These are phyloP conservation scores for Sturnus vulgaris DNA, from an alignment of 2,113 vertebrate genomes.

Conservation along the genomic window DNA sequence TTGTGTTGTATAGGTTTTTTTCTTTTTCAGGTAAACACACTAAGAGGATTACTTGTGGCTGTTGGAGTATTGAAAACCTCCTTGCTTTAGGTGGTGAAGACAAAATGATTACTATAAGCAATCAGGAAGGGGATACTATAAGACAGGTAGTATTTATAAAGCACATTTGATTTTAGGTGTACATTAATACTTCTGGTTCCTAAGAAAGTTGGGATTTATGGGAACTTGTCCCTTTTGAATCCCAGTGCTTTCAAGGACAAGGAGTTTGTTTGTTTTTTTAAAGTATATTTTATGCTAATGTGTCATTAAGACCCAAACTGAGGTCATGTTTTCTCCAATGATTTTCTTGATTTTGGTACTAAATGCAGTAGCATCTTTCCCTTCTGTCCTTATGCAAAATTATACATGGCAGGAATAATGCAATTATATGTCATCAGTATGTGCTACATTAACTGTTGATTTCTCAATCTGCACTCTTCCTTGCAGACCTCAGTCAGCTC, in stretches of 20 bases:
- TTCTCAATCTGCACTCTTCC: background rate
- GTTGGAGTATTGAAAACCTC: slow-evolving; percentile 91
- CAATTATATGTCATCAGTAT: background rate
- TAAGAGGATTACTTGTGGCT: slow-evolving; percentile 92
- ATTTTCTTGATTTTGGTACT: background rate
- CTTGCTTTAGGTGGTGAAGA: slow-evolving; percentile 94
- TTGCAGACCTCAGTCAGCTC: slow-evolving; percentile 80
- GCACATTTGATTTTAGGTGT: background rate
- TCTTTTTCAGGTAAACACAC: slow-evolving; percentile 89
- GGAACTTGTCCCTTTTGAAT: background rate
- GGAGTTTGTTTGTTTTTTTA: background rate
- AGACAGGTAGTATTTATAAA: slow-evolving; percentile 79
- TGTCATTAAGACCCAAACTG: background rate
- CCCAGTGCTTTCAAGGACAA: background rate
- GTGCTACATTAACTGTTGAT: background rate
- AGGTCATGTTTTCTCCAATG: background rate
- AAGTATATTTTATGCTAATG: background rate
- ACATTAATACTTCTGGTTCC: background rate
- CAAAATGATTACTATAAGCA: slow-evolving; percentile 89
- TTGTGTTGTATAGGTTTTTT: background rate
- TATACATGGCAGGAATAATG: background rate
- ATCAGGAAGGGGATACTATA: slow-evolving; percentile 94
- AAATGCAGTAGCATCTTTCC: background rate
- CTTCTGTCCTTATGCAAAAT: background rate
- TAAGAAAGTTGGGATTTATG: background rate